Evolutionary conservation across 35 echinoderm and acorn worm species (phyloP).

Genomic region (Ophioderma brevispina): DNA sequence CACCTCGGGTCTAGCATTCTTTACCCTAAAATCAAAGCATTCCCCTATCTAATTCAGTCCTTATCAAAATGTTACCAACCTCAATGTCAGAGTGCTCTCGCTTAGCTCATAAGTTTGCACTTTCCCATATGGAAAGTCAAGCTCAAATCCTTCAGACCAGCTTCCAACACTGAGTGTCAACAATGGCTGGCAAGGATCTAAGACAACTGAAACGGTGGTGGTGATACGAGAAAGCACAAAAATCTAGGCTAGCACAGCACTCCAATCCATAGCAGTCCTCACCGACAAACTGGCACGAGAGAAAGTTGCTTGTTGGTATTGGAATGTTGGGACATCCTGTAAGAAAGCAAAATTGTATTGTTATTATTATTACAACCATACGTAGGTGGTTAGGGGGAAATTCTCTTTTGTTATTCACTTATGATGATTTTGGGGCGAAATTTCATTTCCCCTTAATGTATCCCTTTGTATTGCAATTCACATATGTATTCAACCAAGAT

Average conservation of each 20-base stretch:
- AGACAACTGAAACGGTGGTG: constrained; percentile 10
- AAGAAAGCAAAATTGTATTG: no score
- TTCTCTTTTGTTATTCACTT: no score
- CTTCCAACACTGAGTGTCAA: constrained; percentile 1
- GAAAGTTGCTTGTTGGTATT: background rate
- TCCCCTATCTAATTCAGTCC: no score
- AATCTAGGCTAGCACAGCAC: background rate
- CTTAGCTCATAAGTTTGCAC: background rate
- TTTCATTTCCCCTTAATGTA: no score
- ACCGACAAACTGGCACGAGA: background rate
- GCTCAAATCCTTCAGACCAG: background rate
- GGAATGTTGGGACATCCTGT: background rate
- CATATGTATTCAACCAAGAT: no score
- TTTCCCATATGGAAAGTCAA: constrained; percentile 9
- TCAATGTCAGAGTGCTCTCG: background rate
- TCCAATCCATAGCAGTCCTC: background rate
- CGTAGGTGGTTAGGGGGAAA: no score
- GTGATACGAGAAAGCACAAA: background rate
- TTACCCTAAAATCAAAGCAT: no score
- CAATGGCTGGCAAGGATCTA: constrained; percentile 8
- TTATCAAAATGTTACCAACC: no score
- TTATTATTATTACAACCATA: no score
- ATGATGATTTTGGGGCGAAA: no score
- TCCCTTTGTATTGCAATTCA: no score
- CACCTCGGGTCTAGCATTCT: no score